A percentile compares a stretch with the other conserved stretches of the same genome.
Conservation (phyloP, 2,797 vertebrate genomes). For the Sebastiscus tertius region DNA sequence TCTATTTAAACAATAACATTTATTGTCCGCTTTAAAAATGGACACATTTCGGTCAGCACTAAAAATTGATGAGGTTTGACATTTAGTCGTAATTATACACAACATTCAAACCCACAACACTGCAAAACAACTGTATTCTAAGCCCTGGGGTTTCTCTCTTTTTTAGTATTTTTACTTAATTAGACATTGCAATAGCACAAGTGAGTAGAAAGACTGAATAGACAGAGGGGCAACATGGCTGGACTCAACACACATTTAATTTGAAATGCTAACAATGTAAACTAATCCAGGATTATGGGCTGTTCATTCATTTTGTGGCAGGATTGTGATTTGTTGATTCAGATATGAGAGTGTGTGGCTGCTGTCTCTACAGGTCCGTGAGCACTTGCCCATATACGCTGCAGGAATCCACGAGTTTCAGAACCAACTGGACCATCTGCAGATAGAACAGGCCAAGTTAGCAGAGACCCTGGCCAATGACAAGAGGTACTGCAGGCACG, state of each 20-base stretch:
- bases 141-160: background rate
- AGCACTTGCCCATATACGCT: conserved; percentile 83
- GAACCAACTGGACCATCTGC: conserved; percentile 76
- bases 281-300: background rate
- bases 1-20: background rate
- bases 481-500: conserved; percentile 69
- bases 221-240: background rate
- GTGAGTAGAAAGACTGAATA: background rate
- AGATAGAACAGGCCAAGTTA: conserved; percentile 79
- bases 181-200: background rate
- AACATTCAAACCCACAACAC: background rate
- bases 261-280: background rate
- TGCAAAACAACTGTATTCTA: background rate
- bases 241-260: background rate
- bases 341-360: background rate
- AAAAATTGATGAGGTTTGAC: background rate
- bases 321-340: background rate
- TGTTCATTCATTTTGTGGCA: background rate
- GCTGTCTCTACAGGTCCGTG: conserved; percentile 76
- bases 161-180: background rate
- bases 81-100: background rate
- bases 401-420: conserved; percentile 84
- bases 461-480: conserved; percentile 75
- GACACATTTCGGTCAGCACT: background rate
- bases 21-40: background rate